Base-by-base conservation (phyloP, 2,113 vertebrate species). In the Chloropsis hardwickii region DNA sequence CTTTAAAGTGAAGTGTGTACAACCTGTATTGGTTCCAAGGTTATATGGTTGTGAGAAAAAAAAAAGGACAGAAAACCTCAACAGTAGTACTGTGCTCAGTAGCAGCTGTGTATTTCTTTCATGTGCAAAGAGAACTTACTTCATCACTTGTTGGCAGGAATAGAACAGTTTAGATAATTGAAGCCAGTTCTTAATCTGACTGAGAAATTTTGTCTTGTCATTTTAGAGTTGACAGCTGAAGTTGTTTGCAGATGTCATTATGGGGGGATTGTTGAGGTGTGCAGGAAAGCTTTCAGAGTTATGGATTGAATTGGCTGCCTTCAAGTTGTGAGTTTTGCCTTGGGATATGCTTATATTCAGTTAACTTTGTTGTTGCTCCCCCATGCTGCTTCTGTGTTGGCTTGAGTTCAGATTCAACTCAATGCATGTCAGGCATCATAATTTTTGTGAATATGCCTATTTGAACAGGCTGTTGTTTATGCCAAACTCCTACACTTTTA, bases 1-100 rank as follows among this genome's bases (percentile, higher is more conserved):
- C 22, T 69, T 85, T 71, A 31, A 60, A 76, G 14, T 0, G 0
- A 56, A 48, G 11, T 25, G 5, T 81, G 24, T 16, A 22, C 24
- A 73, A 10, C 5, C 12, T 69, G 31, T 18, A 3, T 65, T 48
- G 11, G 9, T 78, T 94, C 42, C 18, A 12, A 23, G 73, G 54
- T 65, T 61, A 12, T 35, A 1, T 35, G 18, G 12, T 66, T 28
- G 18, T 51, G 10, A 58, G n/a, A 33, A 58, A 51, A 54, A 58
- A 39, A 19, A 67, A 72, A 50, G 69, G 60, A 24, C 23, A 35
- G 22, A 45, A 58, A 31, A 82, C 22, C 31, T 39, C 40, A 65
- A 3, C n/a, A 47, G 51, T 27, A 72, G 6, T 54, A 35, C 50
- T 44, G 31, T 86, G 19, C 60, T 91, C 15, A 9, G 60, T 27